Evolutionary conservation across 2,797 vertebrate species (phyloP).

Genomic region (Acrocephalus scirpaceus): DNA sequence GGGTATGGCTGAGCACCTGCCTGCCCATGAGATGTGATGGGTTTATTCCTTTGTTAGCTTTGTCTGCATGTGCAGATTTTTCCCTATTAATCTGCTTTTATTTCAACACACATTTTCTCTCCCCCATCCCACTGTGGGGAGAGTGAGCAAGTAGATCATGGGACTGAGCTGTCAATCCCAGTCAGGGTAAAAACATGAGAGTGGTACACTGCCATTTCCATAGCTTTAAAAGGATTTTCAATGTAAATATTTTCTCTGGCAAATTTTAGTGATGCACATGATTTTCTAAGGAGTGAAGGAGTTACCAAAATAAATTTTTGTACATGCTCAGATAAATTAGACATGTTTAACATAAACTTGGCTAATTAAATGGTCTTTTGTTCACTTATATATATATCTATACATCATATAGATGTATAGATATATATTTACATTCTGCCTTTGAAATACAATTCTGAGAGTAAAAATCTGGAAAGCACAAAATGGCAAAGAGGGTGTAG

Average conservation of each 20-base stretch:
- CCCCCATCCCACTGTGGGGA: rapidly evolving
- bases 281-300: not conserved
- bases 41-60: rapidly evolving
- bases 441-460: not conserved
- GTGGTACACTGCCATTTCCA: not conserved
- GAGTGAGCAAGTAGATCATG: rapidly evolving
- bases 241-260: not conserved
- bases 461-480: not conserved
- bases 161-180: not conserved
- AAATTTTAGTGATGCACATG: not conserved
- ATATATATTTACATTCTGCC: not conserved
- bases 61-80: not conserved
- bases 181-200: not conserved
- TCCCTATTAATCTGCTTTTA: not conserved
- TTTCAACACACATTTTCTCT: not conserved
- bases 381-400: not conserved
- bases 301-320: not conserved
- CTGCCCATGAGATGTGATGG: not conserved
- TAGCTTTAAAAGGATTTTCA: not conserved
- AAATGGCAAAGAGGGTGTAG: not conserved
- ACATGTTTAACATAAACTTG: not conserved
- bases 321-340: not conserved
- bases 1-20: not conserved
- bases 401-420: not conserved
- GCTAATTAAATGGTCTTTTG: not conserved